phyloP scores from a whole-genome alignment of 2,113 vertebrate species.

The Pavo muticus region DNA sequence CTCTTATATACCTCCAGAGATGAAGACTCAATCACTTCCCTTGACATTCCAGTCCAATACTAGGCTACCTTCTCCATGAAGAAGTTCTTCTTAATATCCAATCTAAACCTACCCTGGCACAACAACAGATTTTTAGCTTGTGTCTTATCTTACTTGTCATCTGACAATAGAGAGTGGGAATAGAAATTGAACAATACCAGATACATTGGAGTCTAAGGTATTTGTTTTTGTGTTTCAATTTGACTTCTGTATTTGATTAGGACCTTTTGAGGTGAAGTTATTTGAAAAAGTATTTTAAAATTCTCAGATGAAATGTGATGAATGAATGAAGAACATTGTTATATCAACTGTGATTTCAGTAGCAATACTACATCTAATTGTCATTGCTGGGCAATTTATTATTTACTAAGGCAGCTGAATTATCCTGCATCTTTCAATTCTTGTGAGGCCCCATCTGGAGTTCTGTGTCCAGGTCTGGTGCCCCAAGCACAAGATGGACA shows the following conservation, averaged over 20 bases:
- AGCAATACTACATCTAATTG: not conserved
- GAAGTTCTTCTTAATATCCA: not conserved
- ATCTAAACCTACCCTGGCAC: not conserved
- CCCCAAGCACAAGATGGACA: no score
- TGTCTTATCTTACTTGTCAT: not conserved
- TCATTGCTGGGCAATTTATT: not conserved
- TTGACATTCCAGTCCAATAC: not conserved
- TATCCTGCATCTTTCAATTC: slow-evolving; percentile 2
- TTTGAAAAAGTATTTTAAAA: not conserved
- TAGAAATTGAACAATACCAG: not conserved
- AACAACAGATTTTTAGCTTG: not conserved
- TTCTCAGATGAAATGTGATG: not conserved
- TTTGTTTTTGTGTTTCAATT: not conserved
- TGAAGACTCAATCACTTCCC: not conserved
- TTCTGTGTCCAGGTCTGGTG: no score
- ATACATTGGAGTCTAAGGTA: not conserved
- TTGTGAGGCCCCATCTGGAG: no score
- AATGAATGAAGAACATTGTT: not conserved
- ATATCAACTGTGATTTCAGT: fast-evolving
- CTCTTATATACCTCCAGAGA: not conserved
- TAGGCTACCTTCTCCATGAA: not conserved
- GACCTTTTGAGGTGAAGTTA: not conserved
- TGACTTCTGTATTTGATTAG: not conserved
- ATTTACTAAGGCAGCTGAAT: not conserved
- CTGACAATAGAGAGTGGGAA: not conserved